These are phyloP conservation scores for Drosophila grimshawi DNA, from an alignment of 1,140 invertebrate genomes.

Conservation along the genomic window DNA sequence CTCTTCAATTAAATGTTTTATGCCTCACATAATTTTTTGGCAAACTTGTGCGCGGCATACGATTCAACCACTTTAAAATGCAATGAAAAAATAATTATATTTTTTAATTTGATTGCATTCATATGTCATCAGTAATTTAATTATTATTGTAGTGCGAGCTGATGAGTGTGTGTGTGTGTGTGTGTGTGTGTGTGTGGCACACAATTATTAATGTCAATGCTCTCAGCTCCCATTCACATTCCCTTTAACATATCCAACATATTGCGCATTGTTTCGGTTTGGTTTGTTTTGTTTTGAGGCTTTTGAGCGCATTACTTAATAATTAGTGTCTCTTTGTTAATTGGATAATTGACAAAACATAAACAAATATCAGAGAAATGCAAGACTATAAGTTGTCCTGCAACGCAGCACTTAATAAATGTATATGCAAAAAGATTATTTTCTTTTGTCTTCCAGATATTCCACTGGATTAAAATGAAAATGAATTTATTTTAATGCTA, in stretches of 20 bases:
- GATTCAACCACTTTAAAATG: slow-evolving; percentile 10
- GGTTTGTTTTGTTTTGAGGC: neutral
- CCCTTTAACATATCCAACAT: slow-evolving; percentile 13
- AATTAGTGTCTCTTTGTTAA: slow-evolving; percentile 44
- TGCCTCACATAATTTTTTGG: slow-evolving; percentile 6
- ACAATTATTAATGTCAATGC: neutral
- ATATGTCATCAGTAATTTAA: slow-evolving; percentile 66
- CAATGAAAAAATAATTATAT: slow-evolving; percentile 30
- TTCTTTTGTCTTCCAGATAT: too few relatives aligned
- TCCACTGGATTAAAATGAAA: too few relatives aligned
- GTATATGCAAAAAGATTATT: too few relatives aligned
- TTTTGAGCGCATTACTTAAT: slow-evolving; percentile 47
- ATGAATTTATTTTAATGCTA: too few relatives aligned
- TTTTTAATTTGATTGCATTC: slow-evolving; percentile 70
- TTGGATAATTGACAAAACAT: slow-evolving; percentile 1
- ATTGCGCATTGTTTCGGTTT: slow-evolving; percentile 35
- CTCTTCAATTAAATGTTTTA: slow-evolving; percentile 43
- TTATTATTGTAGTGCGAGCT: slow-evolving; percentile 45
- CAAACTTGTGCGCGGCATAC: neutral
- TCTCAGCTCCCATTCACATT: neutral
- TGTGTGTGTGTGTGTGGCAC: neutral
- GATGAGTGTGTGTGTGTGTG: slow-evolving; percentile 5
- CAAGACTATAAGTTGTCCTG: neutral
- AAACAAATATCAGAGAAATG: neutral
- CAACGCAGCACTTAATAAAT: too few relatives aligned